Base-by-base conservation (phyloP, 2,888 invertebrate genomes). In the Ceratothoa steindachneri region DNA sequence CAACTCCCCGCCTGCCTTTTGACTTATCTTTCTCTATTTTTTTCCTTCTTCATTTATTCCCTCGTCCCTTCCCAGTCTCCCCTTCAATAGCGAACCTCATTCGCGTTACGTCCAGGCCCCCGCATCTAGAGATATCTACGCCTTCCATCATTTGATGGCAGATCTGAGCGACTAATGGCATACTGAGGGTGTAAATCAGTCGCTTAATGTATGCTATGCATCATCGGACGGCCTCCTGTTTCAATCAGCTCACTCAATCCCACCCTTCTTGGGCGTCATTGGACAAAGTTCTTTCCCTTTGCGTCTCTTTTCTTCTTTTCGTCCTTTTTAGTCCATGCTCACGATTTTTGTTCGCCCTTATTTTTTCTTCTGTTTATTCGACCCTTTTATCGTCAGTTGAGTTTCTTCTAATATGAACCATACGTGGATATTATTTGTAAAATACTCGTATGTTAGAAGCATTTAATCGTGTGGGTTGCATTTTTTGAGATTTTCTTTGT, bases 121-220 rank as follows among this genome's bases (percentile, higher is more conserved):
- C 60, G 9, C 60, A 60, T 60, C 27, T 60, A n/a, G 22, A 60
- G 60, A 60, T 60, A 60, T 60, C 60, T 22, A 24, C 60, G 22
- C 60, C 60, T 60, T 60, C 60, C 60, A 60, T 60, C 60, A 60
- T 60, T 60, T 24, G 60, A 60, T 60, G 60, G 60, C 60, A 60
- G 60, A 60, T 60, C 60, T 60, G 60, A 60, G 60, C 60, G 60
- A 60, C 60, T 60, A 60, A 60, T 60, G 60, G 60, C 60, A 24
- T n/a, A 24, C n/a, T 24, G 60, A 60, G 27, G 60, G 60, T 60
- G 60, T 60, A 60, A 60, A 60, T 60, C 60, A 60, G 60, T 12
- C 22, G 60, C 60, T 60, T 60, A 60, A 60, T 60, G 60, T 60
- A 60, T 60, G 60, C 60, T 60, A 60, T 60, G 60, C 60, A 60